These are phyloP conservation scores for Eupithecia inturbata DNA, from an alignment of 2,888 invertebrate species.

Conservation along the genomic window DNA sequence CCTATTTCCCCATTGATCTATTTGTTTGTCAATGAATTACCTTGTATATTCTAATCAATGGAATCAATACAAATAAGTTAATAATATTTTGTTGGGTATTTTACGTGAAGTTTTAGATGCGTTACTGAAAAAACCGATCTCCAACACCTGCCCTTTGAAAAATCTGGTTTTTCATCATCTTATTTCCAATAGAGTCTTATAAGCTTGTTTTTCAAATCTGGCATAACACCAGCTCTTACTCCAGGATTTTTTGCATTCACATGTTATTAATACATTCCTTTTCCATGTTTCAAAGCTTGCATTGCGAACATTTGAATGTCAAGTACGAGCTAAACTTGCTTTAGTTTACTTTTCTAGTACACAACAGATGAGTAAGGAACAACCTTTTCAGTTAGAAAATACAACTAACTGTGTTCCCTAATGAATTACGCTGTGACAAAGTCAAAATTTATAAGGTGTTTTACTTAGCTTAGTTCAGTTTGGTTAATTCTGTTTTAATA, in stretches of 20 bases:
- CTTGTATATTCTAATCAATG: neutral
- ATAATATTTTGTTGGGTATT: too few relatives aligned
- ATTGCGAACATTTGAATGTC: neutral
- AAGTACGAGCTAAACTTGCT: constrained; percentile 14
- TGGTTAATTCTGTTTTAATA: neutral
- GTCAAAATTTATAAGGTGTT: neutral
- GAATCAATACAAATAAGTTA: neutral
- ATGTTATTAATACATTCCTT: neutral
- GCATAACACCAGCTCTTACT: neutral
- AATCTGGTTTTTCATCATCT: too few relatives aligned
- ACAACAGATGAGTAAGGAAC: neutral
- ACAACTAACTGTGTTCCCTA: neutral
- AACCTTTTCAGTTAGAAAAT: neutral
- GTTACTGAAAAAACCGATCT: too few relatives aligned
- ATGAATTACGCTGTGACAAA: neutral
- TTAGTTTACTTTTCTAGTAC: neutral
- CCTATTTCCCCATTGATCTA: neutral
- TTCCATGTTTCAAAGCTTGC: neutral
- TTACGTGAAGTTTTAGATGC: too few relatives aligned
- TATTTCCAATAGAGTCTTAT: neutral
- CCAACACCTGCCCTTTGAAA: too few relatives aligned
- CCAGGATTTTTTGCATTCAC: neutral
- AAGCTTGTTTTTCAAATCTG: neutral
- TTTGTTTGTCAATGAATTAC: neutral
- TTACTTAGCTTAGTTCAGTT: neutral